Evolutionary conservation across 2,113 vertebrate genomes (phyloP), one percentile per base, ranked within the genome.

Genomic region (Leptosomus discolor): DNA sequence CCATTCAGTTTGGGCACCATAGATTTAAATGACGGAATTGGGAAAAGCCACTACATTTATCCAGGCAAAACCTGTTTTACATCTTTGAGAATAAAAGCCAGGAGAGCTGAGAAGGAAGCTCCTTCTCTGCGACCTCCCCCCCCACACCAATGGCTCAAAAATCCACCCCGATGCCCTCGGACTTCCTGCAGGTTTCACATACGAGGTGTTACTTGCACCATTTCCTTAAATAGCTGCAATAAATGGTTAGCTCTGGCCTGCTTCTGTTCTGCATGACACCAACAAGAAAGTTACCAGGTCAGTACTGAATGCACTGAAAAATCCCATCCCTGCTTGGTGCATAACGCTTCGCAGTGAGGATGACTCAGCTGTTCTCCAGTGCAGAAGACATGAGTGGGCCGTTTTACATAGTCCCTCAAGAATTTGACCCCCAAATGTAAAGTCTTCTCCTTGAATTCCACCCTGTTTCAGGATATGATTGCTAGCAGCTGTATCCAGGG

Each of bases 21-120:
- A 76, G 83, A 82, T 41, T 80, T 67, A 58, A 74, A 84, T 22
- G 63, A 88, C 4, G 2, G 73, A 84, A 64, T 43, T 15, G 0
- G 77, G 61, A 76, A 96, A 95, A 91, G 78, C 34, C 57, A 90
- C 32, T 76, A 43, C 21, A 24, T 94, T 91, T 82, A 76, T 82
- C 53, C 32, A 4, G 2, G 64, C 32, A 71, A 88, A 92, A 96
- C 50, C 27, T 37, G 13, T 18, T 68, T 61, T 29, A 93, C 65
- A 85, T 57, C 65, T 56, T 82, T 56, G 48, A 95, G 65, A 93
- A 87, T 36, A 75, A 91, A 83, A 73, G 19, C 74, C 61, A 85
- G 53, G 65, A 82, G 65, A 81, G 43, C n/a, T 75, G 61, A 90
- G 74, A 61, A 27, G 24, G 57, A 75, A 90, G 53, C 34, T 67